phyloP scores from a whole-genome alignment of 2,797 vertebrate species.

The Chiroxiphia lanceolata region DNA sequence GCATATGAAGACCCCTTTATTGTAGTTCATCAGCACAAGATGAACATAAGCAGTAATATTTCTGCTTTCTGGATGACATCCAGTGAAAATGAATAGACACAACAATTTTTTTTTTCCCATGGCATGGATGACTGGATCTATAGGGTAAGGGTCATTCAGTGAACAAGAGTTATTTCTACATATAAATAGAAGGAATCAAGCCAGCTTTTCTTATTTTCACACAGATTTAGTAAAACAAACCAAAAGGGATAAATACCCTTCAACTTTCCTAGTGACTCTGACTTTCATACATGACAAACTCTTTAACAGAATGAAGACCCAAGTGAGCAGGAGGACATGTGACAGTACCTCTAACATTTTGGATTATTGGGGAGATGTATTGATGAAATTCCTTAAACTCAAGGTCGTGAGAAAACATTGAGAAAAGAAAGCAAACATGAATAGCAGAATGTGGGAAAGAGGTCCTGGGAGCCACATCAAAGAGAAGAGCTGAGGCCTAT shows the following conservation, averaged over 20 bases:
- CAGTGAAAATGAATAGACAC: slow-evolving; percentile 64
- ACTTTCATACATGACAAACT: not conserved
- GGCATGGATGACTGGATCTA: slow-evolving; percentile 64
- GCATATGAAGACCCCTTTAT: slow-evolving; percentile 39
- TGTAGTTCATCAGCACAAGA: slow-evolving; percentile 32
- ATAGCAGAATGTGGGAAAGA: slow-evolving; percentile 30
- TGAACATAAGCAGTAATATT: slow-evolving; percentile 58
- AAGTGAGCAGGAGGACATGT: not conserved
- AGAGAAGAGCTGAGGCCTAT: not conserved
- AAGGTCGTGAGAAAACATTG: slow-evolving; percentile 10
- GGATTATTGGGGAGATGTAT: not conserved
- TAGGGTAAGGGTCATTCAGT: slow-evolving; percentile 60
- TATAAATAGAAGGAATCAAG: slow-evolving; percentile 55
- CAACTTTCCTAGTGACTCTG: slow-evolving; percentile 1
- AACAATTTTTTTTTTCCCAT: slow-evolving; percentile 53
- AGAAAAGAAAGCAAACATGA: slow-evolving; percentile 22
- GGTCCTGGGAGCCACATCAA: not conserved
- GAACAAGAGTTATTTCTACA: slow-evolving; percentile 65
- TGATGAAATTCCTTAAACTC: slow-evolving; percentile 35
- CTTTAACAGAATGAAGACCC: not conserved
- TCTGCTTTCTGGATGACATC: slow-evolving; percentile 66
- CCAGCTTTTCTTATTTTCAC: slow-evolving; percentile 60
- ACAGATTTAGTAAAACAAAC: slow-evolving; percentile 64
- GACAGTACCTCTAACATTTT: slow-evolving; percentile 1
- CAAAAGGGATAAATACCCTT: slow-evolving; percentile 25